phyloP scores from a whole-genome alignment of 2,797 vertebrate genomes.

The Hafferia zeledoni region DNA sequence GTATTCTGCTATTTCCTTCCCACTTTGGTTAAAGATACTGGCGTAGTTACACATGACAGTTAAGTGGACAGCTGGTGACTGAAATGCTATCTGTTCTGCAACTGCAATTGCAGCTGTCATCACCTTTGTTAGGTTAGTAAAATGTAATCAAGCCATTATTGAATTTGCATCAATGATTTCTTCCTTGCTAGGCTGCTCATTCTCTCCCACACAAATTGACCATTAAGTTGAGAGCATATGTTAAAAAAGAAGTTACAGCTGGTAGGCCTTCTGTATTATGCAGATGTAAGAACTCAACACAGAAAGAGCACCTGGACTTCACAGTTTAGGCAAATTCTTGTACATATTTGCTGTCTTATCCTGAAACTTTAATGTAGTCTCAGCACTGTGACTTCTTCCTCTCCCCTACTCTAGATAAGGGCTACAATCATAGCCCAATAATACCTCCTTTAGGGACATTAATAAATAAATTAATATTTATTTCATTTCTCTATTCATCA shows the following conservation, averaged over 20 bases:
- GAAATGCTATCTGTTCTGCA: not conserved
- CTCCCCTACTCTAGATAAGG: not conserved
- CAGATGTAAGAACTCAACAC: not conserved
- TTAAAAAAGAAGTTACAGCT: not conserved
- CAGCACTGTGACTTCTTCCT: not conserved
- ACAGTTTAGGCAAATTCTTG: not conserved
- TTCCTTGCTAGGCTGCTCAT: not conserved
- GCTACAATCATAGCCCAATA: not conserved
- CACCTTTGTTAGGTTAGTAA: not conserved
- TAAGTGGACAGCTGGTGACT: not conserved
- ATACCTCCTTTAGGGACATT: not conserved
- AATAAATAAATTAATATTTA: not conserved
- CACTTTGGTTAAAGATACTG: not conserved
- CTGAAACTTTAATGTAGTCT: not conserved
- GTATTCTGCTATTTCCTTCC: not conserved
- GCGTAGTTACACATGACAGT: not conserved
- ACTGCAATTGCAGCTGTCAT: not conserved
- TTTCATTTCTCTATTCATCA: not conserved
- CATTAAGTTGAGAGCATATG: not conserved
- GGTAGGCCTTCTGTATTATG: not conserved
- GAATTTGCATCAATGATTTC: not conserved
- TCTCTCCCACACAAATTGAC: not conserved
- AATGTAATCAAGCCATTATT: not conserved
- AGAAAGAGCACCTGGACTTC: not conserved
- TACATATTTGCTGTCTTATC: not conserved